A percentile compares a stretch with the other conserved stretches of the same genome.
Evolutionary conservation across 2,113 vertebrate genomes (phyloP).

Genomic region (Ranitomeya imitator): DNA sequence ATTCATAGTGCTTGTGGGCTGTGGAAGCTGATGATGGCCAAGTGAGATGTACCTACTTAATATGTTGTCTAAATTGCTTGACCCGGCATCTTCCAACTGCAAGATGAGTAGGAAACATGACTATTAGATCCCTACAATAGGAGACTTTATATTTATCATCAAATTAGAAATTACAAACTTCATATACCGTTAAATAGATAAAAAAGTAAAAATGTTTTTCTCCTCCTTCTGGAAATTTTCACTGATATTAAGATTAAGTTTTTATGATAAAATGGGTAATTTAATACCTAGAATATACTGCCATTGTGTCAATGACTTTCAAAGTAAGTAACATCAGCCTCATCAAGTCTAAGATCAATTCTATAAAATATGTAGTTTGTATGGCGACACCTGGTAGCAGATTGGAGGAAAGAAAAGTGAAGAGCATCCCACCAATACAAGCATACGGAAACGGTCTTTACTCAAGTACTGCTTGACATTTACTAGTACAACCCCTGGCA

Average conservation of each 20-base stretch:
- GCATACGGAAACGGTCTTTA: not conserved
- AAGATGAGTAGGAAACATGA: not conserved
- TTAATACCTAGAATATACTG: too few species aligned
- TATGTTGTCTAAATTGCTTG: slow-evolving; percentile 88
- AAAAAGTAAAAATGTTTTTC: too few species aligned
- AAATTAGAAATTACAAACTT: too few species aligned
- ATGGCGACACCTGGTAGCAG: not conserved
- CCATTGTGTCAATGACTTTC: too few species aligned
- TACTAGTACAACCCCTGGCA: too few species aligned
- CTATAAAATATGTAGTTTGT: not conserved
- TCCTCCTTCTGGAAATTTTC: too few species aligned
- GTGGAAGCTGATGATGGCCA: slow-evolving; percentile 86
- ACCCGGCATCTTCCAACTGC: slow-evolving; percentile 96
- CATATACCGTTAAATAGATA: too few species aligned
- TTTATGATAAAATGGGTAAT: too few species aligned
- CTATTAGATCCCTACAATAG: not conserved
- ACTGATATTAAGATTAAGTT: too few species aligned
- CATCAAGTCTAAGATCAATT: not conserved
- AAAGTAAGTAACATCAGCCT: too few species aligned
- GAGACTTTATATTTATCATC: too few species aligned
- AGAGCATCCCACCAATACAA: not conserved
- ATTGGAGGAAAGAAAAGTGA: not conserved
- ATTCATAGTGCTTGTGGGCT: slow-evolving; percentile 85
- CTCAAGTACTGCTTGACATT: not conserved
- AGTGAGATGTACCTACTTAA: slow-evolving; percentile 90